Conservation (phyloP, 2,113 vertebrate species). For the Scopus umbretta region DNA sequence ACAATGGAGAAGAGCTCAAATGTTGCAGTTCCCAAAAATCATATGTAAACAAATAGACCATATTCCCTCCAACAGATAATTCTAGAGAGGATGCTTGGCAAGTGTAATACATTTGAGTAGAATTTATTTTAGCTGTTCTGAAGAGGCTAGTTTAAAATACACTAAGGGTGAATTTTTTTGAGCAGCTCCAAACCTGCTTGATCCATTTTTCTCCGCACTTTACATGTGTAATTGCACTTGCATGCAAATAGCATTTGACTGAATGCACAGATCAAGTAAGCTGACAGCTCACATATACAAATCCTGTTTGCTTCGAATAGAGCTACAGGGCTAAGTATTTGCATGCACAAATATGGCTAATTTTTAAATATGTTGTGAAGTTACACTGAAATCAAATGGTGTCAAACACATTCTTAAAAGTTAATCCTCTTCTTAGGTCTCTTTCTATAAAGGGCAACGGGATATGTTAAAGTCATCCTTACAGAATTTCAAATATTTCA, state of each 20-base stretch:
- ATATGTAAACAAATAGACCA: not conserved
- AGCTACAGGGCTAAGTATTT: not conserved
- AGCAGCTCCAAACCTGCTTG: not conserved
- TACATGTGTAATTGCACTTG: not conserved
- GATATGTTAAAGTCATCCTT: not conserved
- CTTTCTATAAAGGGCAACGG: not conserved
- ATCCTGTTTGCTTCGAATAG: not conserved
- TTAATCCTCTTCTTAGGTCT: not conserved
- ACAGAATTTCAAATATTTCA: not conserved
- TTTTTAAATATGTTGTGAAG: not conserved
- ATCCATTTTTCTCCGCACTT: not conserved
- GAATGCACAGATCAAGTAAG: slow-evolving; percentile 11
- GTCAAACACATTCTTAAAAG: not conserved
- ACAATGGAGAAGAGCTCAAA: not conserved
- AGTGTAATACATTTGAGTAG: not conserved
- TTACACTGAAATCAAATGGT: not conserved
- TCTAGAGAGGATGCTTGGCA: not conserved
- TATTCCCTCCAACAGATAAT: not conserved
- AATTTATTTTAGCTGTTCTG: not conserved
- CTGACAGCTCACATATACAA: slow-evolving; percentile 36
- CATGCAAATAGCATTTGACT: not conserved
- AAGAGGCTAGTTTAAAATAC: not conserved
- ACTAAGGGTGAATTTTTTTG: not conserved
- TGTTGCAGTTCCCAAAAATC: not conserved
- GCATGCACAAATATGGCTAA: not conserved